These are phyloP conservation scores for Cheilosia urbana DNA, from an alignment of 2,888 invertebrate species.

Conservation along the genomic window DNA sequence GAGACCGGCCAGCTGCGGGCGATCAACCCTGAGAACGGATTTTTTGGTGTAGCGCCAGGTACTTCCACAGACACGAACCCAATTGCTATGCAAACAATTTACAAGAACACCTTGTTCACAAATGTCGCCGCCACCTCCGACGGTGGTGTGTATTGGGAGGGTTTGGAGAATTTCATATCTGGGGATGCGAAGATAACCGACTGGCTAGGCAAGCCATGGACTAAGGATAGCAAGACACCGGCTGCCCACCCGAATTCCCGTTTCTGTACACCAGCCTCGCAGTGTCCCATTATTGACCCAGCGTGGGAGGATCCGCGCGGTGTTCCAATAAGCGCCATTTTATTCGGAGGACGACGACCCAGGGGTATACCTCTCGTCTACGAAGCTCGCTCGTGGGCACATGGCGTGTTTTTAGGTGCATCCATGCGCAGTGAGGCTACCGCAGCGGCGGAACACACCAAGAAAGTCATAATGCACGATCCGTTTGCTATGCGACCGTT, in stretches of 20 bases:
- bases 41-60: slow-evolving; percentile 99
- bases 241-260: slow-evolving; percentile 99
- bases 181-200: slow-evolving; percentile 87
- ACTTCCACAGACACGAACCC: slow-evolving; percentile 96
- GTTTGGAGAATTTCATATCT: slow-evolving; percentile 91
- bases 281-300: slow-evolving; percentile 98
- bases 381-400: slow-evolving; percentile 96
- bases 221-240: slow-evolving; percentile 85
- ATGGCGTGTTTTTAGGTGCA: slow-evolving; percentile 98
- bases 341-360: slow-evolving; percentile 98
- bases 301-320: slow-evolving; percentile 96
- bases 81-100: slow-evolving; percentile 97
- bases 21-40: slow-evolving; percentile 99
- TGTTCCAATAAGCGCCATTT: slow-evolving; percentile 97
- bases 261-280: slow-evolving; percentile 96
- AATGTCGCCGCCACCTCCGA: slow-evolving; percentile 98
- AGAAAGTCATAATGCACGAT: slow-evolving; percentile 97
- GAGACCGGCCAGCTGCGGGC: slow-evolving; percentile 93
- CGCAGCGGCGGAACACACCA: slow-evolving; percentile 98
- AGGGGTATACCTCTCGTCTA: slow-evolving; percentile 96
- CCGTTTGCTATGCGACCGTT: slow-evolving; percentile 99
- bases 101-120: slow-evolving; percentile 97
- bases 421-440: slow-evolving; percentile 98
- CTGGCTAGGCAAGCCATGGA: slow-evolving; percentile 93
- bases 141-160: slow-evolving; percentile 99